Evolutionary conservation across 1,140 invertebrate genomes (phyloP), one percentile per base, ranked within the genome.

Genomic region (Cydia fagiglandana): DNA sequence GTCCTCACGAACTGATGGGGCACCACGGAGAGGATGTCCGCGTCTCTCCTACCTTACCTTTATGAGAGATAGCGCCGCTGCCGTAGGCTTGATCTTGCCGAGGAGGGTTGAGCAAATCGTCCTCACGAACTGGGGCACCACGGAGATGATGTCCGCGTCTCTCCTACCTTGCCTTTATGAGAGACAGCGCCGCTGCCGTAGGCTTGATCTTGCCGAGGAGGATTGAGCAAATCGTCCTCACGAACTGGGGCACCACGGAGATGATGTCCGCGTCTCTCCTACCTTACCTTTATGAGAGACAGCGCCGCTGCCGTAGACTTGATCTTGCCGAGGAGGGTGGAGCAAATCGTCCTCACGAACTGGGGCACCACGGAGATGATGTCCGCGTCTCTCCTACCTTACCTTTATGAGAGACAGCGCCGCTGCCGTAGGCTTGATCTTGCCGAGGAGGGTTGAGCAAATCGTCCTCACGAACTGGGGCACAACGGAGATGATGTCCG

Each of bases 281-380:
- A 53, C 13, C 83, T 87, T 93, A 98, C 98, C 95, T 99, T 99
- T 83, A 99, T 98, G 15, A 99, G 94, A 0, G 98, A 99, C 61
- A 99, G 94, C 53, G 96, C 99, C 81, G 98, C 95, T 30, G 98
- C 98, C 73, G 95, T 96, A 15, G 96, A 94, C 89, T 99, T 99
- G 45, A 99, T 96, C 89, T 98, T 97, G 41, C 97, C 98, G 73
- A 96, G 94, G 30, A 99, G 91, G 68, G 96, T 96, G 73, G 96
- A 95, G 93, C 98, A 99, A 84, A 98, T 95, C 73, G 95, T 95
- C 50, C 95, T 94, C 50, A 99, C 97, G 92, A 99, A 99, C 93
- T 99, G 99, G 95, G 99, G 99, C 7, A 99, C 95, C 15, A 99
- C 99, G 91, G 99, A 99, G 75, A 99, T n/a, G 82, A 99, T 96